Conservation (phyloP, 2,113 vertebrate genomes). For the Vulpes lagopus region DNA sequence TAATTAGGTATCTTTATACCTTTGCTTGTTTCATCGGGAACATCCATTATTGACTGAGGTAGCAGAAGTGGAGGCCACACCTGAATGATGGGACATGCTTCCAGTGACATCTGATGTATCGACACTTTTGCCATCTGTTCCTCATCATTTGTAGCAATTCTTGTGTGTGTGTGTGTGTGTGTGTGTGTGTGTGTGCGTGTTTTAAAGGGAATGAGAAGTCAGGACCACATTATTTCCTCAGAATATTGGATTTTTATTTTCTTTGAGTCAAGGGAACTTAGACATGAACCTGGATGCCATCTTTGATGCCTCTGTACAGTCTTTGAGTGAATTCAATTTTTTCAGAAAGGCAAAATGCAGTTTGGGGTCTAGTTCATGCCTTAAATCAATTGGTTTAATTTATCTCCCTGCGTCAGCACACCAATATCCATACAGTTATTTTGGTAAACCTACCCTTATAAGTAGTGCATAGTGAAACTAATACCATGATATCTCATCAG, state of each 20-base stretch:
- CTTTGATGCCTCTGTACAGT: background rate
- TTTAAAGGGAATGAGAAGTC: background rate
- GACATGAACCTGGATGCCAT: background rate
- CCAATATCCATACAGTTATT: background rate
- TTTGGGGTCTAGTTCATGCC: background rate
- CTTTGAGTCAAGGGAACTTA: background rate
- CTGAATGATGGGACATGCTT: background rate
- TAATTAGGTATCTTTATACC: constrained; percentile 47
- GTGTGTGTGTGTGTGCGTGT: background rate
- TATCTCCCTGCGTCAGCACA: background rate
- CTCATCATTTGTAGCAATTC: background rate
- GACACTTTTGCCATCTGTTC: background rate
- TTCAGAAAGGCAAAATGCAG: background rate
- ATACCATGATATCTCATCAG: constrained; percentile 48
- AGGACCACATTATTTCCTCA: background rate
- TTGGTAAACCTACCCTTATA: background rate
- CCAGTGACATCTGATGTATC: background rate
- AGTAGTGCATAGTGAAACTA: background rate
- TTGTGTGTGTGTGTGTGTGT: background rate
- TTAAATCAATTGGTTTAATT: constrained; percentile 14
- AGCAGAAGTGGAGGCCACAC: background rate
- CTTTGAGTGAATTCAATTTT: constrained; percentile 32
- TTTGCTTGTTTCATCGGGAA: constrained; percentile 20
- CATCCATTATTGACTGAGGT: background rate
- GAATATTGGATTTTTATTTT: constrained; percentile 29